Evolutionary conservation across 2,113 vertebrate genomes (phyloP), one percentile per base, ranked within the genome.

Genomic region (Aythya baeri): DNA sequence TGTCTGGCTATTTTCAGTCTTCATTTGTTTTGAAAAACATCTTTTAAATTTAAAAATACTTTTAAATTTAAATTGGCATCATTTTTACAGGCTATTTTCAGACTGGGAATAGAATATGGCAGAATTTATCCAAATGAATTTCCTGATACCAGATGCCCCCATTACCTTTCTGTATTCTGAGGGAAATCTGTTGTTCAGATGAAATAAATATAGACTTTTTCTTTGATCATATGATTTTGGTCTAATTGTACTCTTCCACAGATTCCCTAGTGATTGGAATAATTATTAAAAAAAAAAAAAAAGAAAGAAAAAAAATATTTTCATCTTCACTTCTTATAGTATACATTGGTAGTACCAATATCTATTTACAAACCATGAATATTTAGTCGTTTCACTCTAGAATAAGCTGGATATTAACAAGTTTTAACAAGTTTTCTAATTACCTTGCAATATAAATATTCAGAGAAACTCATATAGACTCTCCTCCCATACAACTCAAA

Each of bases 311-410:
- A 94, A 95, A 91, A 23, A 87, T 52, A 44, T 58, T 54, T 91
- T 85, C 29, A 44, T 59, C 11, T 57, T 62, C 72, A n/a, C 1
- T 83, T 93, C 79, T 74, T 44, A 70, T 67, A 70, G 29, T 77
- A 71, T 67, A 66, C 43, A 67, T 7, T 86, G 52, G 34, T 78
- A 86, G 17, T 50, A 62, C 17, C 5, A 81, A 70, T 58, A 9
- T 32, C 15, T 73, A 17, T 72, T 91, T 93, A 68, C 32, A 70
- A 83, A 79, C 13, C 46, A 73, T 72, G 17, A 82, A 75, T 89
- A 89, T 87, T 93, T 91, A 77, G 83, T 91, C 4, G 55, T 84
- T 82, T 92, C 26, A 61, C 83, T 82, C 14, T 78, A 72, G 29
- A 92, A 78, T 86, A 55, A 55, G 7, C 31, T 84, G 15, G 38